phyloP scores from a whole-genome alignment of 2,797 vertebrate genomes.

The Girardinus metallicus region DNA sequence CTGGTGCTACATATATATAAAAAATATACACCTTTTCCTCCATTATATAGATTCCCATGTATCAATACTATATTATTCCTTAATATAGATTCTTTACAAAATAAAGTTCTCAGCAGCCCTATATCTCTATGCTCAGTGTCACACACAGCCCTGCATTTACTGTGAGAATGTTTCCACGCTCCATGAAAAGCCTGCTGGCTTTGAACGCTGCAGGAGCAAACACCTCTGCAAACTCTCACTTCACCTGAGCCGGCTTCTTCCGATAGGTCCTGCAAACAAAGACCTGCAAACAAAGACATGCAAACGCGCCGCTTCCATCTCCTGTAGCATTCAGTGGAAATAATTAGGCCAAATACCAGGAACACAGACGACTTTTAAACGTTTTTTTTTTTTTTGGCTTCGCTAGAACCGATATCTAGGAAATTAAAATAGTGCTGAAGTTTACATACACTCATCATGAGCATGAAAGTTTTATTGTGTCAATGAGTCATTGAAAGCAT shows the following conservation, averaged over 20 bases:
- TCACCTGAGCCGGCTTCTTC: constrained; percentile 43
- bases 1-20: constrained; percentile 76
- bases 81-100: constrained; percentile 79
- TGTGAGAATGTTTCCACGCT: constrained; percentile 43
- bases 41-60: constrained; percentile 77
- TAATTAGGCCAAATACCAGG: constrained; percentile 53
- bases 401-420: constrained; percentile 60
- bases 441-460: background rate
- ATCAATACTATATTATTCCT: constrained; percentile 57
- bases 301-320: constrained; percentile 72
- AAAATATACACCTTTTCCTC: constrained; percentile 83
- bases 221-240: constrained; percentile 47
- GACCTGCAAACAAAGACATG: constrained; percentile 76
- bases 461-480: background rate
- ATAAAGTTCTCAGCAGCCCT: constrained; percentile 65
- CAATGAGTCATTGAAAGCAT: background rate
- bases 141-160: constrained; percentile 50
- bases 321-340: constrained; percentile 63
- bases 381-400: constrained; percentile 48
- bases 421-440: constrained; percentile 22
- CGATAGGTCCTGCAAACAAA: constrained; percentile 52
- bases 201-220: constrained; percentile 37
- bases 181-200: constrained; percentile 12
- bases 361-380: constrained; percentile 58
- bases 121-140: constrained; percentile 51